Conservation (phyloP, 2,113 vertebrate genomes). For the Hyaena hyaena region DNA sequence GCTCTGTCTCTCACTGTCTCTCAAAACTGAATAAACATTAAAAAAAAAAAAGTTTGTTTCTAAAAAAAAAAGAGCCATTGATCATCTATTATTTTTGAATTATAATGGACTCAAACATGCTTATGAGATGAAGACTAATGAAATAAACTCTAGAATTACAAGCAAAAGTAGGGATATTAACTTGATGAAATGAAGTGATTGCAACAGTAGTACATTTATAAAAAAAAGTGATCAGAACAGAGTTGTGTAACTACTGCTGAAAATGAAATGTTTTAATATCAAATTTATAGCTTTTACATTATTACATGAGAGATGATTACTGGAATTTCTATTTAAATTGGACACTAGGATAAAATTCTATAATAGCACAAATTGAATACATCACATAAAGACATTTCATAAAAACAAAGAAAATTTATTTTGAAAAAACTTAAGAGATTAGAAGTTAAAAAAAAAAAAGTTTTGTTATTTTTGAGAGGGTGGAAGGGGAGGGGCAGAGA, state of each 20-base stretch:
- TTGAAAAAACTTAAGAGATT: not conserved
- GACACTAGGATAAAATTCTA: not conserved
- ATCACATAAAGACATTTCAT: not conserved
- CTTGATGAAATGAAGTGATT: conserved; percentile 77
- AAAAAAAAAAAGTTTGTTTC: no score
- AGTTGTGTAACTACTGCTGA: not conserved
- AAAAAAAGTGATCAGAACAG: conserved; percentile 15
- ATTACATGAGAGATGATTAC: not conserved
- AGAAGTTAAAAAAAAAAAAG: not conserved
- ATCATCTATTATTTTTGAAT: conserved; percentile 78
- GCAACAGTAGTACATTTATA: conserved; percentile 60
- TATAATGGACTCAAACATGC: conserved; percentile 81
- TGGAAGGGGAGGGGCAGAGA: not conserved
- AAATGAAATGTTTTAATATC: conserved; percentile 33
- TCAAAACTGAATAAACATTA: no score
- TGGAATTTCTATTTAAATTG: not conserved
- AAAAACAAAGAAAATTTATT: conserved; percentile 41
- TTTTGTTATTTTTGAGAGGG: no score
- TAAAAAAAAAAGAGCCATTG: conserved; percentile 67
- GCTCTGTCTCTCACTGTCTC: no score
- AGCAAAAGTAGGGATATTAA: conserved; percentile 78
- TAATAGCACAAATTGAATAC: not conserved
- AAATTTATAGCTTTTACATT: conserved; percentile 2
- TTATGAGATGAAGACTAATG: conserved; percentile 86
- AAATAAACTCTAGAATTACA: conserved; percentile 79